Conservation (phyloP, 2,888 invertebrate genomes). For the Autographa pulchrina region DNA sequence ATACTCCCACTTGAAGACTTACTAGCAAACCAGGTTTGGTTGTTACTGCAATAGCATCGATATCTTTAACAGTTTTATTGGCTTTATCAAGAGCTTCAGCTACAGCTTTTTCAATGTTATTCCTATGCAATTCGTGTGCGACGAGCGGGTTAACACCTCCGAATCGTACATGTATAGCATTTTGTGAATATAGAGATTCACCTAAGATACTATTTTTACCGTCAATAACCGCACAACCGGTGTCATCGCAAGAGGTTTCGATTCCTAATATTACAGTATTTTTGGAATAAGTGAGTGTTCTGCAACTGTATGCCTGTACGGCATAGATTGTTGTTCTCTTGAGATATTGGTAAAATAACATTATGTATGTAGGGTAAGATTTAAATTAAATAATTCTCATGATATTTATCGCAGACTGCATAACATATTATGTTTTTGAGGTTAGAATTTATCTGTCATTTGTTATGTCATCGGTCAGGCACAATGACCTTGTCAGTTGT, state of each 20-base stretch:
- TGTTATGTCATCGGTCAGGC: no score
- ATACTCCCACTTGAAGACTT: constrained; percentile 94
- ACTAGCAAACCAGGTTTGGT: constrained; percentile 95
- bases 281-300: constrained; percentile 21
- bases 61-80: constrained; percentile 88
- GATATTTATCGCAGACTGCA: no score
- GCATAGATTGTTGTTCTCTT: constrained; percentile 6
- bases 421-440: no score
- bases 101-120: constrained; percentile 93
- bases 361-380: constrained; percentile 11
- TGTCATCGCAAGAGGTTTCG: constrained; percentile 99
- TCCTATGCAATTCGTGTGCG: constrained; percentile 94
- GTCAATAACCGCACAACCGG: constrained; percentile 96
- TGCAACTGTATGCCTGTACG: constrained; percentile 18
- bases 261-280: constrained; percentile 93
- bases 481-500: no score
- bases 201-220: constrained; percentile 92
- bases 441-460: no score
- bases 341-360: constrained; percentile 15
- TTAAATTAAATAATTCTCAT: no score
- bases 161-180: constrained; percentile 91
- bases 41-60: constrained; percentile 97
- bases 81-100: constrained; percentile 91
- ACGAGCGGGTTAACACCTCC: constrained; percentile 97
- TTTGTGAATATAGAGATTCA: constrained; percentile 95